Evolutionary conservation across 2,113 vertebrate genomes (phyloP).

Genomic region (Polyodon spathula): DNA sequence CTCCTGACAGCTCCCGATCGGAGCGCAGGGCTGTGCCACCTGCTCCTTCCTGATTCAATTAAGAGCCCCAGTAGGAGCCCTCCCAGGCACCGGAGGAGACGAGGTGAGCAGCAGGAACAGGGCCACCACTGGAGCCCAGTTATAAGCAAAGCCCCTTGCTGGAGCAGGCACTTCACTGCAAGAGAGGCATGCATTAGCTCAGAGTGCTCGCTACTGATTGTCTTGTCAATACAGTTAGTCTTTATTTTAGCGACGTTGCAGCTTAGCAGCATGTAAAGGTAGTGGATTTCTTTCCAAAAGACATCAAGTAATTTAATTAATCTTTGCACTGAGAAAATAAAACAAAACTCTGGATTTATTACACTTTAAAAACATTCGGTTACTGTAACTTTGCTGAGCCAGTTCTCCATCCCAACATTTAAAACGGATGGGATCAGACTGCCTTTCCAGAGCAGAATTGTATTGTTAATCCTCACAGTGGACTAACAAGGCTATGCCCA

Average conservation of each 20-base stretch:
- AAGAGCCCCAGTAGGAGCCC: conserved; percentile 16
- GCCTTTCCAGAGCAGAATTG: too few relatives aligned
- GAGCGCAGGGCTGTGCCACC: conserved; percentile 18
- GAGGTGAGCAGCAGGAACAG: conserved; percentile 19
- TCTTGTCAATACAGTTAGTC: not conserved
- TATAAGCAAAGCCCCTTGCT: too few relatives aligned
- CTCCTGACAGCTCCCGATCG: conserved; percentile 11
- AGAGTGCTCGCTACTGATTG: not conserved
- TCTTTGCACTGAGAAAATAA: not conserved
- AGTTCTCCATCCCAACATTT: too few relatives aligned
- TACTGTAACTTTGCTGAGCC: too few relatives aligned
- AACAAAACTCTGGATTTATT: too few relatives aligned
- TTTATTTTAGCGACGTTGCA: not conserved
- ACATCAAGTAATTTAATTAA: not conserved
- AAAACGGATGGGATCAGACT: too few relatives aligned
- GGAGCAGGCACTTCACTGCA: not conserved
- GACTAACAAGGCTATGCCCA: too few relatives aligned
- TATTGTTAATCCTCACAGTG: too few relatives aligned
- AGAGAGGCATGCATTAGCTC: not conserved
- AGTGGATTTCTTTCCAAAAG: not conserved
- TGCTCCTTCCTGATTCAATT: conserved; percentile 21
- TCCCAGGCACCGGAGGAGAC: not conserved
- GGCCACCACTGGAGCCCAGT: conserved; percentile 2
- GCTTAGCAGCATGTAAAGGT: not conserved
- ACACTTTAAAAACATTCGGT: too few relatives aligned